Evolutionary conservation across 2,113 vertebrate species (phyloP), one percentile per base, ranked within the genome.

Genomic region (Polypterus senegalus): DNA sequence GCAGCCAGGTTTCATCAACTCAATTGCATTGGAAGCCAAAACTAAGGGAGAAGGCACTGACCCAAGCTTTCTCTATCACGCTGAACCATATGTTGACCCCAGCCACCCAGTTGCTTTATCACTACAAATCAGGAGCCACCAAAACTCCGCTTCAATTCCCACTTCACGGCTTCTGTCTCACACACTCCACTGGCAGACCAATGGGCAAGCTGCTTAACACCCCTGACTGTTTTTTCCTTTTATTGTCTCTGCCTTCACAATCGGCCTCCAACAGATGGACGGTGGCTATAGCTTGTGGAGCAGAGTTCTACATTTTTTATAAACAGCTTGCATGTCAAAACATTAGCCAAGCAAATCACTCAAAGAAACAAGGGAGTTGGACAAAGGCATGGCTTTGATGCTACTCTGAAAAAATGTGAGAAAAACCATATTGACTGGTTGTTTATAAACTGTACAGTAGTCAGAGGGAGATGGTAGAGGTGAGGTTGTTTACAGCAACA

Each of bases 51-150:
- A 83, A 77, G 71, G 74, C 72, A 74, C 68, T 63, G 70, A 91
- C 85, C 85, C 85, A 91, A 82, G 83, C 85, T 80, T 87, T 84
- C 83, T 68, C 83, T 96, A 97, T 98, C 94, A 90, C 89, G 79
- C 85, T 81, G 83, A 80, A 90, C 91, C 94, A 97, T 95, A 97
- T 97, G 92, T 88, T 95, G 93, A 93, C 88, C 86, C 87, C 83
- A 89, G 88, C 85, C 88, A 86, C 88, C 86, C 82, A 80, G 74
- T 86, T 83, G 86, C 80, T 82, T 88, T 92, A 94, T 91, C 89
- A 80, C 86, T 85, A 87, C 86, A 88, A 91, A 92, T 92, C 92
- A 92, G 88, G 83, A 84, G 86, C 85, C 86, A 74, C 71, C 75
- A 73, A 84, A 51, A 47, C 83, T 82, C 79, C 54, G 84, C 81